Conservation (phyloP, 2,113 vertebrate species). For the Riparia riparia region DNA sequence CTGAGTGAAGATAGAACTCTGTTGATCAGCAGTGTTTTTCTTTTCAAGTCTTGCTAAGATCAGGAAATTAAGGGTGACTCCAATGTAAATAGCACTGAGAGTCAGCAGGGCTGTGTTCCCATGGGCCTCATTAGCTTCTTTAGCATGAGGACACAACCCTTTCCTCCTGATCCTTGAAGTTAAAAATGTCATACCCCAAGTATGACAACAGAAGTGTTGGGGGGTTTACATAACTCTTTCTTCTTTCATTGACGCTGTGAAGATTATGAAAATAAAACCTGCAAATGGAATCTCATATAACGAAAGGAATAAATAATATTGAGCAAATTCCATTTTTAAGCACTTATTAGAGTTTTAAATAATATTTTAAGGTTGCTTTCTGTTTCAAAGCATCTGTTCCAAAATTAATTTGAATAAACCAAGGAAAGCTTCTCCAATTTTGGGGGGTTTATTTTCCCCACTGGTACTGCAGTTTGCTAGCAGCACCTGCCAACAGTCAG, state of each 20-base stretch:
- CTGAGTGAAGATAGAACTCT: not conserved
- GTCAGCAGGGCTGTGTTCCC: not conserved
- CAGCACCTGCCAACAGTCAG: not conserved
- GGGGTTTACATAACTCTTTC: not conserved
- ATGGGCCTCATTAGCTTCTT: not conserved
- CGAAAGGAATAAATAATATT: not conserved
- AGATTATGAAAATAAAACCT: not conserved
- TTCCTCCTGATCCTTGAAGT: not conserved
- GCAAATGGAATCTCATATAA: not conserved
- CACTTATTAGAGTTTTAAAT: not conserved
- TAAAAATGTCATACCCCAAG: not conserved
- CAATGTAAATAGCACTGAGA: slow-evolving; percentile 21
- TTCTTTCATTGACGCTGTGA: not conserved
- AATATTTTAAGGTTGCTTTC: not conserved
- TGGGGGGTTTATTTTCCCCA: not conserved
- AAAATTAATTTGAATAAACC: not conserved
- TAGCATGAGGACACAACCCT: not conserved
- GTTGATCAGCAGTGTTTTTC: not conserved
- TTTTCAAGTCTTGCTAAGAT: slow-evolving; percentile 8
- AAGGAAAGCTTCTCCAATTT: not conserved
- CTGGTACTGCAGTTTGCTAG: not conserved
- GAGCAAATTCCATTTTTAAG: not conserved
- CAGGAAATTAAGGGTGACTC: slow-evolving; percentile 41
- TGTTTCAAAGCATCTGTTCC: not conserved
- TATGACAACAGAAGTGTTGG: not conserved